phyloP scores from a whole-genome alignment of 1,140 invertebrate genomes.

The Dinothrombium tinctorium region DNA sequence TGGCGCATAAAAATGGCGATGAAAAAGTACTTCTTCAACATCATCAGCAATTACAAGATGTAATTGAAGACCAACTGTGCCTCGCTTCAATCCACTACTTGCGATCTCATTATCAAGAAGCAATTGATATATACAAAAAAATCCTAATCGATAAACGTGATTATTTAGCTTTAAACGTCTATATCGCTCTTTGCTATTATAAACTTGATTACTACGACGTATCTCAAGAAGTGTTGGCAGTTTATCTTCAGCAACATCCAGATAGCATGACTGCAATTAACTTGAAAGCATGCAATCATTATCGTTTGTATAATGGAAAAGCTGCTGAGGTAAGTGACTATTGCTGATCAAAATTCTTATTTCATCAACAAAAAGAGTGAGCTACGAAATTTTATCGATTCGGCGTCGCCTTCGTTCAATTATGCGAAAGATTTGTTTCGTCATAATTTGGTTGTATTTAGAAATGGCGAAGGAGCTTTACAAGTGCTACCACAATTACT shows the following conservation, averaged over 20 bases:
- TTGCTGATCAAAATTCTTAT: constrained; percentile 13
- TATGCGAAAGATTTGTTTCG: constrained; percentile 78
- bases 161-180: constrained; percentile 81
- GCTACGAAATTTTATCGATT: constrained; percentile 33
- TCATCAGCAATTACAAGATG: constrained; percentile 58
- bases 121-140: constrained; percentile 95
- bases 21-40: constrained; percentile 54
- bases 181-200: constrained; percentile 91
- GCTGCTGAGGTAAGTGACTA: constrained; percentile 43
- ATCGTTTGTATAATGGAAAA: constrained; percentile 74
- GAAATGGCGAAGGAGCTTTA: constrained; percentile 75
- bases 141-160: constrained; percentile 78
- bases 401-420: constrained; percentile 45
- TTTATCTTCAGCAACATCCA: constrained; percentile 73
- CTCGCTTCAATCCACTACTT: constrained; percentile 90
- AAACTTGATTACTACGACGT: constrained; percentile 61
- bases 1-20: constrained; percentile 76
- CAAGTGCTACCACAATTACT: constrained; percentile 56
- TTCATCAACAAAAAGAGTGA: constrained; percentile 21
- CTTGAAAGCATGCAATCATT: constrained; percentile 71
- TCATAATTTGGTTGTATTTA: constrained; percentile 85
- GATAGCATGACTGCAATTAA: constrained; percentile 87
- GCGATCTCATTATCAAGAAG: constrained; percentile 85
- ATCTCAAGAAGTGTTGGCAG: constrained; percentile 74
- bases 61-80: constrained; percentile 80